A percentile compares a stretch with the other conserved stretches of the same genome.
phyloP scores from a whole-genome alignment of 2,113 vertebrate genomes.

The Grallaria varia region DNA sequence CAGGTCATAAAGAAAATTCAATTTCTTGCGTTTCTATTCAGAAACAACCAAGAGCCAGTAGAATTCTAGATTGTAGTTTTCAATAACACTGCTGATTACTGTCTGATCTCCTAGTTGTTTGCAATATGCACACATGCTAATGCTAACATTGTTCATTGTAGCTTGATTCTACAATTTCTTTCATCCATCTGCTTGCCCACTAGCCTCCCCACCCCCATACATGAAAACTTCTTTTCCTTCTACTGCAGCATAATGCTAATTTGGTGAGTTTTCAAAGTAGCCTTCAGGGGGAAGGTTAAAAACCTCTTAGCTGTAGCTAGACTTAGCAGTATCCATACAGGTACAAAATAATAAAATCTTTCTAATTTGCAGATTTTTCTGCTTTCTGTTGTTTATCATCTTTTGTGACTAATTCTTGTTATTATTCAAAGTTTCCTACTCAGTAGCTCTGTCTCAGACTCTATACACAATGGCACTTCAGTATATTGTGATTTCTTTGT shows the following conservation, averaged over 20 bases:
- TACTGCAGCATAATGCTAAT: background rate
- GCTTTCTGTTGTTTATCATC: background rate
- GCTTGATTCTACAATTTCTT: background rate
- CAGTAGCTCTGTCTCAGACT: background rate
- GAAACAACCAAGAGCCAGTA: background rate
- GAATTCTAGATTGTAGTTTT: background rate
- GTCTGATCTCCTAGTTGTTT: background rate
- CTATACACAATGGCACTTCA: background rate
- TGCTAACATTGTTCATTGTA: background rate
- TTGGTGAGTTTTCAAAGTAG: slow-evolving; percentile 45
- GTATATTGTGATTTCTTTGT: slow-evolving; percentile 34
- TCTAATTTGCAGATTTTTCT: background rate
- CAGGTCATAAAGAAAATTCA: background rate
- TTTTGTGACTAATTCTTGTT: background rate
- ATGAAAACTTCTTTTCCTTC: background rate
- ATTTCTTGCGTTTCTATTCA: background rate
- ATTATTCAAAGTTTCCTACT: slow-evolving; percentile 39
- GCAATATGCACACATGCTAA: background rate
- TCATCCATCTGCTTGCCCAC: background rate
- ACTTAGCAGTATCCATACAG: slow-evolving; percentile 9
- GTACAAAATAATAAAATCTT: slow-evolving; percentile 47
- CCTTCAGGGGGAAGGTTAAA: slow-evolving; percentile 45
- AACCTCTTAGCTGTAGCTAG: slow-evolving; percentile 25
- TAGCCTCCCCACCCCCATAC: background rate
- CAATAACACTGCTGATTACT: background rate